Evolutionary conservation across 2,888 invertebrate species (phyloP).

Genomic region (Synanthedon vespiformis): DNA sequence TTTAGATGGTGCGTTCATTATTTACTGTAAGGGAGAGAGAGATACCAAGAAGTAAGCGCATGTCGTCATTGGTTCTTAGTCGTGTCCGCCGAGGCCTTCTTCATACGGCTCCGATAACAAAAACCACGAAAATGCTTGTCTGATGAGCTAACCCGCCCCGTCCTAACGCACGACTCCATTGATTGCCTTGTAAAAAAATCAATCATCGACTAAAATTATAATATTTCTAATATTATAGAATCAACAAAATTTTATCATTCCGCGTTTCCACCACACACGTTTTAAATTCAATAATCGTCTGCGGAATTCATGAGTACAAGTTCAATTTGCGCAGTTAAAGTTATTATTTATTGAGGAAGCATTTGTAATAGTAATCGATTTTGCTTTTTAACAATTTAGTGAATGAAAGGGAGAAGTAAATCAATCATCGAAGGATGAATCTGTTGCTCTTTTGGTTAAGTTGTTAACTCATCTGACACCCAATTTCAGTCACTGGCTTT

Average conservation of each 20-base stretch:
- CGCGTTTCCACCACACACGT: conserved; percentile 2
- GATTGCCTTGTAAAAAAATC: conserved; percentile 62
- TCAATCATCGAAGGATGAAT: no score
- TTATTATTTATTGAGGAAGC: background rate
- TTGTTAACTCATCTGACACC: no score
- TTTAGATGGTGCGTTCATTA: background rate
- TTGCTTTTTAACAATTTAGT: no score
- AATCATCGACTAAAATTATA: conserved; percentile 55
- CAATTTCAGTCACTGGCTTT: no score
- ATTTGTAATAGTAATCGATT: no score
- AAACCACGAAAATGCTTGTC: conserved; percentile 63
- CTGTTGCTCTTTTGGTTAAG: no score
- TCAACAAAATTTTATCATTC: conserved; percentile 29
- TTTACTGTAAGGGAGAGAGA: background rate
- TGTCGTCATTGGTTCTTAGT: conserved; percentile 56
- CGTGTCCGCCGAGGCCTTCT: conserved; percentile 63
- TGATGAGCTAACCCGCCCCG: conserved; percentile 67
- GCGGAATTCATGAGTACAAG: background rate
- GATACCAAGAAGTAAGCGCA: conserved; percentile 17
- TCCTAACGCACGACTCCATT: conserved; percentile 59
- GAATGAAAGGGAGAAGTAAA: no score
- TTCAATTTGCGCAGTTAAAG: background rate
- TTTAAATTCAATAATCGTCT: background rate
- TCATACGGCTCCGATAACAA: conserved; percentile 44
- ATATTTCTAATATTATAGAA: conserved; percentile 33